These are phyloP conservation scores for Pterocles burchelli DNA, from an alignment of 2,113 vertebrate genomes.

Conservation along the genomic window DNA sequence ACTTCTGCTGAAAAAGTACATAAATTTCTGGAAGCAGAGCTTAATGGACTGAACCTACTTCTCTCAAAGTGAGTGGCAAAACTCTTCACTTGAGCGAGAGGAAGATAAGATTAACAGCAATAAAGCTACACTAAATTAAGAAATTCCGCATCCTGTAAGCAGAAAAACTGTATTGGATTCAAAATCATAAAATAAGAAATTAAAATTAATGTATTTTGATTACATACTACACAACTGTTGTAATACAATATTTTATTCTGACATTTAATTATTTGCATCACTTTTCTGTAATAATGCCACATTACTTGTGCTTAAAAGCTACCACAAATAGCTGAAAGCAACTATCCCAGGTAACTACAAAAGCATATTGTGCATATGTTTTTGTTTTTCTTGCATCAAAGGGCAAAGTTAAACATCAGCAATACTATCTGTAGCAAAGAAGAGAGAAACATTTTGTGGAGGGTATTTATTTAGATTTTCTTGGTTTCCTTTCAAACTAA, in stretches of 20 bases:
- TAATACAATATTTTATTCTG: background rate
- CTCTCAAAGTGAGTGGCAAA: slow-evolving; percentile 19
- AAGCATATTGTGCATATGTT: background rate
- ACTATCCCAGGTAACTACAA: accelerated
- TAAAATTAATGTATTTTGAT: background rate
- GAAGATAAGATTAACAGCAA: slow-evolving; percentile 28
- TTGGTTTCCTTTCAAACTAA: slow-evolving; percentile 74
- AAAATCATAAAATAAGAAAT: background rate
- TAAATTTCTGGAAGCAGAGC: background rate
- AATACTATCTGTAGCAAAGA: slow-evolving; percentile 11
- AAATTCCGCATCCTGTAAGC: background rate
- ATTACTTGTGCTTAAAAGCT: background rate
- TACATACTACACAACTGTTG: background rate
- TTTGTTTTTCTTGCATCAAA: background rate
- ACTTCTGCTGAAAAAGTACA: background rate
- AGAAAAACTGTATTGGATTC: background rate
- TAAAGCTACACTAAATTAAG: background rate
- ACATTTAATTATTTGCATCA: background rate
- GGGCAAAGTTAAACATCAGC: background rate
- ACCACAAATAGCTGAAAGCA: background rate
- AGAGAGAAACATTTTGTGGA: slow-evolving; percentile 44
- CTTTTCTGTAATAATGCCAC: background rate
- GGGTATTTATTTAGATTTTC: slow-evolving; percentile 74
- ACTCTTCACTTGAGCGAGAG: slow-evolving; percentile 2
- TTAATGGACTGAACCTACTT: background rate